These are phyloP conservation scores for Peromyscus eremicus DNA, from an alignment of 2,797 vertebrate species.

Conservation along the genomic window DNA sequence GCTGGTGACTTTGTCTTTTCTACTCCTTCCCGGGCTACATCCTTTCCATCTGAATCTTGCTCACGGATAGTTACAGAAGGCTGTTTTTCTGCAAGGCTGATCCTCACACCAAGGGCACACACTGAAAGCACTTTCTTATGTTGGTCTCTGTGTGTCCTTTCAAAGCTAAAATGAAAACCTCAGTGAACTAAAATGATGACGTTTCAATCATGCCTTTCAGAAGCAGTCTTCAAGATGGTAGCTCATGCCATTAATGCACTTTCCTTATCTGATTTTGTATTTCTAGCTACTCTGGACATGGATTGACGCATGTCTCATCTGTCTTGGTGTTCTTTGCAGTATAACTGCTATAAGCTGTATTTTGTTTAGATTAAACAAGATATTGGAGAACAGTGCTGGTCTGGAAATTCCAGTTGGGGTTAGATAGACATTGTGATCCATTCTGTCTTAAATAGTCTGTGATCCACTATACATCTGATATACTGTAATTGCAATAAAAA, in stretches of 20 bases:
- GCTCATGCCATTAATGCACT: not conserved
- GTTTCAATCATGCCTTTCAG: constrained; percentile 29
- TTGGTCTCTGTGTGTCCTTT: constrained; percentile 47
- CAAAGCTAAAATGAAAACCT: constrained; percentile 46
- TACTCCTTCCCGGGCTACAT: not conserved
- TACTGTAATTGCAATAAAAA: not conserved
- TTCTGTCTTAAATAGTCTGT: constrained; percentile 13
- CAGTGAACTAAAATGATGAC: constrained; percentile 7
- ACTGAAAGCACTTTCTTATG: not conserved
- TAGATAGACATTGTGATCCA: not conserved
- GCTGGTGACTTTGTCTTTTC: not conserved
- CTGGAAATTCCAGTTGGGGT: constrained; percentile 40
- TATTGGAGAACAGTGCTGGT: not conserved
- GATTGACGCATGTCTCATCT: not conserved
- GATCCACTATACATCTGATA: not conserved
- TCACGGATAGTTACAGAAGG: not conserved
- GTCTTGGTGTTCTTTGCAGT: not conserved
- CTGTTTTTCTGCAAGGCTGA: constrained; percentile 13
- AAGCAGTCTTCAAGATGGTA: constrained; percentile 28
- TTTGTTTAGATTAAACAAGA: constrained; percentile 11
- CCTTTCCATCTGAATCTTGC: not conserved
- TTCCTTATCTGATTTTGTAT: constrained; percentile 31
- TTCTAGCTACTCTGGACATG: not conserved
- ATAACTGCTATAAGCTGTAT: not conserved
- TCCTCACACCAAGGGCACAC: not conserved